Base-by-base conservation (phyloP, 1,140 invertebrate genomes). In the Portunus trituberculatus region DNA sequence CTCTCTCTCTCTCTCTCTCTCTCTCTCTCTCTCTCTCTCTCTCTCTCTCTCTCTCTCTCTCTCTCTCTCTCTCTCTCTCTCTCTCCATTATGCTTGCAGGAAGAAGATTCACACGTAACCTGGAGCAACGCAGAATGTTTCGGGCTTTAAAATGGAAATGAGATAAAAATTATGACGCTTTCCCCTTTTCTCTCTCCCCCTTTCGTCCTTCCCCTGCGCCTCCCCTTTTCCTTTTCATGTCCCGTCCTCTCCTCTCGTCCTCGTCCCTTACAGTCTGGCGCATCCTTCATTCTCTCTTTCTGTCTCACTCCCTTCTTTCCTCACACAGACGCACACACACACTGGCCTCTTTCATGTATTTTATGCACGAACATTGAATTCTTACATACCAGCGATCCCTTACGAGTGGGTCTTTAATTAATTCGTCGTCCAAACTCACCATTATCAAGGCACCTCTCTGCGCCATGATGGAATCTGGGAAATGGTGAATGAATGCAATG, bases 1-100 rank as follows among this genome's bases (percentile, higher is more conserved):
- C 67, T 76, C 67, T 76, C 67, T 76, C 67, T 76, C 67, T 76
- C 67, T 76, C 67, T 76, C 67, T 59, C 52, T 59, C 52, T 59
- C 52, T 59, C 52, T 59, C 52, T 59, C 52, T 59, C 52, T 59
- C 52, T 4, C 52, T 4, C 52, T 4, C 52, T 4, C 52, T 4
- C 52, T 4, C 52, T 52, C 48, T 52, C 48, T 52, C 48, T 52
- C 48, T 52, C 48, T 6, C 48, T 52, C 48, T n/a, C 48, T 52
- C 48, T 52, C 48, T 52, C 48, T n/a, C n/a, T n/a, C n/a, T n/a
- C n/a, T n/a, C n/a, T 52, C 48, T 52, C 48, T 52, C 48, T 52
- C 48, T 7, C n/a, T 14, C 52, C 52, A 20, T 59, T 10, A 59
- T 59, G 52, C 52, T 59, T 59, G 67, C 6, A n/a, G 67, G 52